Conservation (phyloP, 1,140 invertebrate species). For the Forficula auricularia region DNA sequence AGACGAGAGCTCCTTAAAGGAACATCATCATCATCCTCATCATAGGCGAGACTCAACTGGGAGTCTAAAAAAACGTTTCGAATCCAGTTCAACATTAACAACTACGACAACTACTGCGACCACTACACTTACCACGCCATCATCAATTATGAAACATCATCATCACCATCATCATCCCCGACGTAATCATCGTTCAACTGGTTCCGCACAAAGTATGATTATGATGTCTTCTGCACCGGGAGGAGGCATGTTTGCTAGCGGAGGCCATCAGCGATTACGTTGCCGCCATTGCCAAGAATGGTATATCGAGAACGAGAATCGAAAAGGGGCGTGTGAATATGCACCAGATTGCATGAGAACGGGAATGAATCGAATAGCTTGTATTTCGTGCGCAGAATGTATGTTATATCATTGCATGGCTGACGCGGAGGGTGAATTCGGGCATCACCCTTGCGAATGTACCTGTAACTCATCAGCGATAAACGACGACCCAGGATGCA, state of each 20-base stretch:
- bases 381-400: constrained; percentile 66
- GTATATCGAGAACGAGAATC: constrained; percentile 60
- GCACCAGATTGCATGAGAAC: constrained; percentile 68
- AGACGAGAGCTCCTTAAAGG: constrained; percentile 36
- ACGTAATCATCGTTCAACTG: too few relatives aligned
- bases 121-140: too few relatives aligned
- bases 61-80: constrained; percentile 39
- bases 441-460: constrained; percentile 63
- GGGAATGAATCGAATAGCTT: constrained; percentile 65
- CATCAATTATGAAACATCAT: too few relatives aligned
- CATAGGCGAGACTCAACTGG: constrained; percentile 33
- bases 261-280: constrained; percentile 2
- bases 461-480: constrained; percentile 15
- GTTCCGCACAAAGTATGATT: too few relatives aligned
- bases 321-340: constrained; percentile 66
- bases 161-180: too few relatives aligned
- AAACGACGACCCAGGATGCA: constrained; percentile 33
- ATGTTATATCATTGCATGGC: constrained; percentile 86
- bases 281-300: constrained; percentile 51
- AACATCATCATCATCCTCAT: constrained; percentile 14
- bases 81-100: constrained; percentile 15
- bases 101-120: too few relatives aligned
- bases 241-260: too few relatives aligned
- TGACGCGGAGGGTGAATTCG: constrained; percentile 64
- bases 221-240: too few relatives aligned